Evolutionary conservation across 2,888 invertebrate genomes (phyloP), one percentile per base, ranked within the genome.

Genomic region (Ormia ochracea): DNA sequence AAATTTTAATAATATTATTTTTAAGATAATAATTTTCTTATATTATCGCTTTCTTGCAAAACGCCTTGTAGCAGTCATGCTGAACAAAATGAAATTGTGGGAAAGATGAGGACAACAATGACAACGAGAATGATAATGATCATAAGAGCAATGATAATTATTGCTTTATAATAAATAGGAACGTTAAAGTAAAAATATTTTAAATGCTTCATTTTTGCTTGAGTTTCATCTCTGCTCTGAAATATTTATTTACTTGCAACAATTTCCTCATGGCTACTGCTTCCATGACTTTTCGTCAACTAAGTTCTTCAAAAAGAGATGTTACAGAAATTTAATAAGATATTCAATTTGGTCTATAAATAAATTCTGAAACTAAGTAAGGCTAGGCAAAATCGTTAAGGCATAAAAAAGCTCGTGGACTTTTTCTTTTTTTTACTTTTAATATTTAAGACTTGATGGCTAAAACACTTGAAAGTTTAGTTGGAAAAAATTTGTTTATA

Each of bases 1-100:
- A 50, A 52, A 12, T 36, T 56, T 59, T 68, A 56, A 70, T 19
- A 66, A 43, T 54, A 58, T 52, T 43, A 70, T 59, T 70, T 77
- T 70, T 65, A 50, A 58, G 58, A 77, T 65, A 77, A 59, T 72
- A 59, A 45, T 77, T 65, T 72, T 72, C 48, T 78, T 43, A 74
- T 73, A 69, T 73, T 78, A 63, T 41, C 68, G 48, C 7, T 56
- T 54, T 48, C 23, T 31, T 50, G 14, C n/a, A 38, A 31, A 54
- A 78, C 19, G 68, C 68, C 78, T 74, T 69, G 21, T 3, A 69
- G 68, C 36, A 63, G 56, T 50, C 48, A 52, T 58, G 36, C 50
- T 61, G 48, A 61, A 45, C 38, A 50, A 52, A 54, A 43, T 70
- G 50, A 56, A 58, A 52, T 65, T 36, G 43, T 52, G 31, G 17